phyloP scores from a whole-genome alignment of 2,888 invertebrate genomes.

The Caenorhabditis wallacei region DNA sequence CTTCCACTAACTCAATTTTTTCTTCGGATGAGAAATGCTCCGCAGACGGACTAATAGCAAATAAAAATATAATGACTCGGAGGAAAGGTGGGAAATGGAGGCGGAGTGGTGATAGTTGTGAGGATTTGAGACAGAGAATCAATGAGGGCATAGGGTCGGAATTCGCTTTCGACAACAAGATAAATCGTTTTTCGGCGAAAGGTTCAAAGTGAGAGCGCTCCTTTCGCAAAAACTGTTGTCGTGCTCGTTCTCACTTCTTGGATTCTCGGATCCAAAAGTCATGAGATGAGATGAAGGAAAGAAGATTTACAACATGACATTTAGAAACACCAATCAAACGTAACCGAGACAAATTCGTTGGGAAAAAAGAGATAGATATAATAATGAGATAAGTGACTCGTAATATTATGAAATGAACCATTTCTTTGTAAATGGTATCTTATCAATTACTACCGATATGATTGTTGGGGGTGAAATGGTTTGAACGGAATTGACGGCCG shows the following conservation, averaged over 20 bases:
- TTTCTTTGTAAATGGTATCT: slow-evolving; percentile 34
- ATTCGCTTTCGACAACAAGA: slow-evolving; percentile 44
- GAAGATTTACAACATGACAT: slow-evolving; percentile 27
- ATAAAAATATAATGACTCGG: slow-evolving; percentile 34
- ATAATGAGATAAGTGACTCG: too few relatives aligned
- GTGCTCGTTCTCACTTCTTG: slow-evolving; percentile 5
- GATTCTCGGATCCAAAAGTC: slow-evolving; percentile 4
- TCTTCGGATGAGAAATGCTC: not conserved
- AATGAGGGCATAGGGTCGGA: not conserved
- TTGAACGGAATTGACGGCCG: not conserved
- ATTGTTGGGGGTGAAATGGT: not conserved
- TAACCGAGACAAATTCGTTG: not conserved
- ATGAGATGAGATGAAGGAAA: slow-evolving; percentile 7
- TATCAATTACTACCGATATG: slow-evolving; percentile 38
- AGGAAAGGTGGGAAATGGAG: slow-evolving; percentile 7
- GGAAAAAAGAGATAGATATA: not conserved
- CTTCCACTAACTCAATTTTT: slow-evolving; percentile 6
- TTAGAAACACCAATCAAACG: slow-evolving; percentile 30
- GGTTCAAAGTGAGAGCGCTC: slow-evolving; percentile 37
- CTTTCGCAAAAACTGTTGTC: slow-evolving; percentile 44
- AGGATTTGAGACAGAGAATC: not conserved
- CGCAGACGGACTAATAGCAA: slow-evolving; percentile 11
- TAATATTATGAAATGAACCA: too few relatives aligned
- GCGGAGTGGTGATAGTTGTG: slow-evolving; percentile 22
- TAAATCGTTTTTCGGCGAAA: slow-evolving; percentile 48